Evolutionary conservation across 1,140 invertebrate genomes (phyloP).

Genomic region (Listronotus bonariensis): DNA sequence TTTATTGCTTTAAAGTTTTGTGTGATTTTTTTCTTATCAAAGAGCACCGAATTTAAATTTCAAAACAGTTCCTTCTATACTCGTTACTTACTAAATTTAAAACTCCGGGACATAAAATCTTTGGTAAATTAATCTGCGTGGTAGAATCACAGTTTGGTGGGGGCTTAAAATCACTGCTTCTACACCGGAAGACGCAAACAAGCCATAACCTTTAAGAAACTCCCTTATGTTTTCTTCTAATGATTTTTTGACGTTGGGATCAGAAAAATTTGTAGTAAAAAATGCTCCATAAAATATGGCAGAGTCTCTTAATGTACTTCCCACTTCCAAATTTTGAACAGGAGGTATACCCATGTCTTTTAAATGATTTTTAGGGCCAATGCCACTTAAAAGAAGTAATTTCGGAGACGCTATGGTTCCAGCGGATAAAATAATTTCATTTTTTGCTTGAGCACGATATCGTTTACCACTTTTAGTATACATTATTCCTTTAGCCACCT

Average conservation of each 20-base stretch:
- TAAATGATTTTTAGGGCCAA: constrained; percentile 72
- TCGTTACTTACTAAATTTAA: no score
- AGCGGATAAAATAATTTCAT: constrained; percentile 74
- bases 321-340: constrained; percentile 70
- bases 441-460: constrained; percentile 60
- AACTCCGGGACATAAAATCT: no score
- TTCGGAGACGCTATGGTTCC: constrained; percentile 73
- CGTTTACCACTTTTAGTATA: constrained; percentile 54
- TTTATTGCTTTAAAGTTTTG: no score
- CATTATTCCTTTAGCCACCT: constrained; percentile 64
- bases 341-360: constrained; percentile 62
- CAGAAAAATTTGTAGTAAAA: constrained; percentile 14
- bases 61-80: no score
- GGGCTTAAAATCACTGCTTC: no score
- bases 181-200: no score
- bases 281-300: constrained; percentile 30
- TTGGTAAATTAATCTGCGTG: no score
- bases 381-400: constrained; percentile 75
- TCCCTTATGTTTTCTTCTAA: constrained; percentile 6
- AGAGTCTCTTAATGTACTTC: constrained; percentile 77
- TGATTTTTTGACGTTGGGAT: not conserved
- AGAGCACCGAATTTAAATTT: no score
- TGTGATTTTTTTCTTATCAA: no score
- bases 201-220: not conserved
- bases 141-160: no score